Conservation (phyloP, 2,113 vertebrate genomes). For the Saccopteryx bilineata region DNA sequence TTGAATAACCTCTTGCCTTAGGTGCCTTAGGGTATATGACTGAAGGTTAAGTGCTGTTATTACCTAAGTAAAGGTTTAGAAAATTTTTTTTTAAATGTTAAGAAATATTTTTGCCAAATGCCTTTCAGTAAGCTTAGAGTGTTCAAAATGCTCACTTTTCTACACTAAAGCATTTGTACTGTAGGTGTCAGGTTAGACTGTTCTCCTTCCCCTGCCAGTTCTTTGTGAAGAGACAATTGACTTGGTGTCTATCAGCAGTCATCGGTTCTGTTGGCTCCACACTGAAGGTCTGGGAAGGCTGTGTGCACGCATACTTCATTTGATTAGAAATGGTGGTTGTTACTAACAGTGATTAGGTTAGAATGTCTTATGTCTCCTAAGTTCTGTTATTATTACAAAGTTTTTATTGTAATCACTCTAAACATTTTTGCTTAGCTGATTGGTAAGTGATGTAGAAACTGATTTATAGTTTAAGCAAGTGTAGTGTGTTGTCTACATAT, state of each 20-base stretch:
- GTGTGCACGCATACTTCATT: accelerated
- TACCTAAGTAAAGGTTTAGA: background rate
- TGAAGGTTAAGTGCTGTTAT: background rate
- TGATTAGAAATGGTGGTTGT: too few relatives aligned
- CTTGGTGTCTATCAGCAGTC: background rate
- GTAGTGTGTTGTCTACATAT: background rate
- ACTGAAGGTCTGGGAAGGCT: background rate
- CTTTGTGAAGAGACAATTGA: background rate
- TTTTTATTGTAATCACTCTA: background rate
- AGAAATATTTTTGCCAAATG: background rate
- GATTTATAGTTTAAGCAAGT: background rate
- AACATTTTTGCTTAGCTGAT: background rate
- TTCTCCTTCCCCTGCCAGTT: background rate
- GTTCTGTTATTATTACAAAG: background rate
- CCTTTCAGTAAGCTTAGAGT: background rate
- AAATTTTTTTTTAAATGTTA: background rate
- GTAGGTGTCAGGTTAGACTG: background rate
- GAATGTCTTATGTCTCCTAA: background rate
- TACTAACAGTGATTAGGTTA: background rate
- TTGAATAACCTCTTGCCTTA: background rate
- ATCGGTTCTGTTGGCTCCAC: accelerated
- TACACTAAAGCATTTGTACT: background rate
- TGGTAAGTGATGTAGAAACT: background rate
- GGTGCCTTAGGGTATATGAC: background rate
- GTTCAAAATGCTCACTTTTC: background rate